Conservation (phyloP, 2,113 vertebrate genomes). For the Colinus virginianus region DNA sequence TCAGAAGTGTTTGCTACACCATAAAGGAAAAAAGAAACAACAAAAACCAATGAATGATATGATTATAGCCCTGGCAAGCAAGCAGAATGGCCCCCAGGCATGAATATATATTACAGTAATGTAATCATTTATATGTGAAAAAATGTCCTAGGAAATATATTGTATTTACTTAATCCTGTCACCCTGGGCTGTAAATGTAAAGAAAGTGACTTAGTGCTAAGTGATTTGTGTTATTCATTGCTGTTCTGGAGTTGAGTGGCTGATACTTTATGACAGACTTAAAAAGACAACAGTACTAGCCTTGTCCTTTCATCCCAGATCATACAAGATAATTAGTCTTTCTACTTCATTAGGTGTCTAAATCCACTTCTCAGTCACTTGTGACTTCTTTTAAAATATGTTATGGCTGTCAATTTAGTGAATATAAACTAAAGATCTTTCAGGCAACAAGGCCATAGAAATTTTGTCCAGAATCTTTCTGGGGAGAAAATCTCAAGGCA, state of each 20-base stretch:
- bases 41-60: fast-evolving
- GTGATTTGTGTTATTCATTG: slow-evolving; percentile 13
- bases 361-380: not conserved
- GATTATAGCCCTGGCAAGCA: not conserved
- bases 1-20: not conserved
- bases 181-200: slow-evolving; percentile 21
- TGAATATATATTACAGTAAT: slow-evolving; percentile 43
- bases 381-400: not conserved
- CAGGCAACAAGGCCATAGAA: not conserved
- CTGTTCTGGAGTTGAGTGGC: not conserved
- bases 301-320: not conserved
- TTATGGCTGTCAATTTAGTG: not conserved
- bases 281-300: slow-evolving; percentile 2
- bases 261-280: not conserved
- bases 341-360: slow-evolving; percentile 12
- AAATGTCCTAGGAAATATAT: slow-evolving; percentile 33
- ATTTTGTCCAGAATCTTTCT: not conserved
- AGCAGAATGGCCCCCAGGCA: not conserved
- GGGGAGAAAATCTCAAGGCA: not conserved
- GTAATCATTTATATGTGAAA: slow-evolving; percentile 31
- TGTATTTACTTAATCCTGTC: slow-evolving; percentile 19
- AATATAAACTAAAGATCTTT: not conserved
- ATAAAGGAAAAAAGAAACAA: not conserved
- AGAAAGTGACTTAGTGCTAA: not conserved
- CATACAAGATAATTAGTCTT: slow-evolving; percentile 16